Evolutionary conservation across 1,140 invertebrate genomes (phyloP), one percentile per base, ranked within the genome.

Genomic region (Trachelipus rathkii): DNA sequence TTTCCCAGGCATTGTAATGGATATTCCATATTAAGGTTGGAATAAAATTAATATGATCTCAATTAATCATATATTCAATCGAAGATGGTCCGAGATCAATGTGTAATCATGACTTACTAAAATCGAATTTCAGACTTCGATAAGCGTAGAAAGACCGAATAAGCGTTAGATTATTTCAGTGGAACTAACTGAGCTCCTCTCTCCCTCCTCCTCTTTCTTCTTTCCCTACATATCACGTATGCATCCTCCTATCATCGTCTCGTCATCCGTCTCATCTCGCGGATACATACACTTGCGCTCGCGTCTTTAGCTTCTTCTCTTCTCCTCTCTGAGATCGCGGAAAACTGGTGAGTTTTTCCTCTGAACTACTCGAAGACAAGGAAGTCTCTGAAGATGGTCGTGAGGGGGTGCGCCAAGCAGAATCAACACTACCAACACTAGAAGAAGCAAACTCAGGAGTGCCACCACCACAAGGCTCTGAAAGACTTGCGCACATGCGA

Each of bases 241-340:
- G n/a, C n/a, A n/a, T n/a, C n/a, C n/a, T n/a, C n/a, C n/a, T n/a
- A n/a, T n/a, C n/a, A n/a, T n/a, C n/a, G n/a, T n/a, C n/a, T n/a
- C n/a, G n/a, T n/a, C n/a, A n/a, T n/a, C n/a, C n/a, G n/a, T n/a
- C n/a, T n/a, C n/a, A n/a, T 1, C 8, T 19, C 2, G 8, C 2
- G 8, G 2, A 60, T 4, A 60, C 8, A 8, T 4, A 60, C 8
- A 60, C 8, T 60, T 60, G 2, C 2, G 8, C 2, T 2, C 2
- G 8, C 50, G 8, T 60, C 8, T 50, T 60, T 8, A 60, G 8
- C 1, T 8, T n/a, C n/a, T n/a, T n/a, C n/a, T n/a, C n/a, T n/a
- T n/a, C n/a, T n/a, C n/a, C n/a, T n/a, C n/a, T n/a, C n/a, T n/a
- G 79, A 92, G 90, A 79, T 90, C 91, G 82, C 86, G 89, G 44